Evolutionary conservation across 1,140 invertebrate genomes (phyloP), one percentile per base, ranked within the genome.

Genomic region (Platorchestia sp.): DNA sequence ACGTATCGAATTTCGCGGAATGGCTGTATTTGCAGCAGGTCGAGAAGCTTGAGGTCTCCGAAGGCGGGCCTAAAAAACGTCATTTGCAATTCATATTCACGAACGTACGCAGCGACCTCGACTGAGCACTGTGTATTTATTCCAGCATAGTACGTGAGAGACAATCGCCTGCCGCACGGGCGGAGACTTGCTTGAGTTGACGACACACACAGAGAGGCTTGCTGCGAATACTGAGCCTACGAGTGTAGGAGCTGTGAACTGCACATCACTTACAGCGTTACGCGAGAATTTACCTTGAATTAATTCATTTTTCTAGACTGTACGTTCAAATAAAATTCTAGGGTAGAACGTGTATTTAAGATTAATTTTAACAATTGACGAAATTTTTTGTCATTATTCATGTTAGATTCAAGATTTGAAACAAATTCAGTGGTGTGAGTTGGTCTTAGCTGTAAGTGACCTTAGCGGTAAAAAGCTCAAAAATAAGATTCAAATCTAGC

Each of bases 61-160:
- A 10, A 27, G 59, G 59, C 27, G 59, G 59, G 59, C 59, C 59
- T 75, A 42, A 90, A 90, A 90, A 90, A 42, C 41, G 87, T 90
- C 87, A 90, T 90, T 90, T 90, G 87, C 87, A 90, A 90, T 90
- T 90, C 87, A 90, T 90, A 90, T 90, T 90, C 87, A 41, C 41
- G 44, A 19, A 6, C 87, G 87, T 75, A 75, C 59, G 59, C 59
- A 75, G 1, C 14, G 59, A 75, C 59, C 59, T 27, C 59, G 3
- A 36, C 6, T 51, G 14, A 75, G 36, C 59, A 10, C 36, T 36
- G 59, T 75, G 59, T 36, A 75, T 75, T 75, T 75, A 75, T 75
- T 75, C 27, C 59, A 75, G 36, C 59, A 27, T 36, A 22, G 27
- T 19, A 75, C 27, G 59, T 75, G 59, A 75, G 59, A 75, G 36